Percentiles rank a stretch among this genome's conserved stretches.
These are phyloP conservation scores for Clytia hemisphaerica DNA, from an alignment of 30 jellyfish, hydroid and myxozoan genomes.

Conservation along the genomic window DNA sequence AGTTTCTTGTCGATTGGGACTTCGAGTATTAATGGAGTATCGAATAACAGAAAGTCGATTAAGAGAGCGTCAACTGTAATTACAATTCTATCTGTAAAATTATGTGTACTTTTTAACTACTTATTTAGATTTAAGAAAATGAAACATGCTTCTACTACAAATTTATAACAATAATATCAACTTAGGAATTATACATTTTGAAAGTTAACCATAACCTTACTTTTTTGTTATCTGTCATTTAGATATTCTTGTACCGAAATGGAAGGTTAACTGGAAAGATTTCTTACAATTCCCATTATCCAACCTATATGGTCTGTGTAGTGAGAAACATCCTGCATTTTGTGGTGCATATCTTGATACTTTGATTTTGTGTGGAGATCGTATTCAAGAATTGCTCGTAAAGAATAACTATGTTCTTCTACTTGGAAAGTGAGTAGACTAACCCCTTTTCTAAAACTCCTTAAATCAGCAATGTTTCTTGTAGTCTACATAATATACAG, in stretches of 20 bases:
- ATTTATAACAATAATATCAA: not conserved
- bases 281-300: slow-evolving; percentile 21
- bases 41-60: too few species aligned
- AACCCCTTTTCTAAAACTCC: too few species aligned
- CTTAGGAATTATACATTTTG: not conserved
- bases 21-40: too few species aligned
- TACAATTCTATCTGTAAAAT: too few species aligned
- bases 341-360: not conserved
- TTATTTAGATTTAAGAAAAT: too few species aligned
- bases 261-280: slow-evolving; percentile 32
- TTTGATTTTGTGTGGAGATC: slow-evolving; percentile 18
- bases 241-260: slow-evolving; percentile 31
- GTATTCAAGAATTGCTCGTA: slow-evolving; percentile 19
- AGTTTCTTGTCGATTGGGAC: too few species aligned
- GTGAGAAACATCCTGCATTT: not conserved
- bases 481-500: too few species aligned
- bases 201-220: not conserved
- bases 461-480: too few species aligned
- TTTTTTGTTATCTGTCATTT: not conserved
- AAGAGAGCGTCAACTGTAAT: too few species aligned
- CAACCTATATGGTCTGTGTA: slow-evolving; percentile 3
- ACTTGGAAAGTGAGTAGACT: slow-evolving; percentile 27
- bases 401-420: not conserved
- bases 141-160: too few species aligned
- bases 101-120: too few species aligned